Evolutionary conservation across 2,113 vertebrate genomes (phyloP).

Genomic region (Atrichornis clamosus): DNA sequence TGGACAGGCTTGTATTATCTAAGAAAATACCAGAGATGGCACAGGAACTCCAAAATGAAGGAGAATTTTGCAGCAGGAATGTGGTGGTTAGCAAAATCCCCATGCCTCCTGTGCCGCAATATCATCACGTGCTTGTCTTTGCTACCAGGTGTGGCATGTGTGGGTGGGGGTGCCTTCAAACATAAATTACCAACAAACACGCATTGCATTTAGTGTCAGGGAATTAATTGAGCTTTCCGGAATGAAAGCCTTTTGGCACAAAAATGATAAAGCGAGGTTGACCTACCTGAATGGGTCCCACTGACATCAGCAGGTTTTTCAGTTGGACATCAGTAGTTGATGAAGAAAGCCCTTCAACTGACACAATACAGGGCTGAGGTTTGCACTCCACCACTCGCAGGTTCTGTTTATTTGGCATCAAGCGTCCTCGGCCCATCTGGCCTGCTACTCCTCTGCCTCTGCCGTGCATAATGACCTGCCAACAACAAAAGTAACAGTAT

Average conservation of each 20-base stretch:
- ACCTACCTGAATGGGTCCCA: slow-evolving; percentile 94
- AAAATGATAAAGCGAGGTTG: background rate
- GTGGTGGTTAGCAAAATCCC: background rate
- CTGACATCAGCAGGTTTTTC: slow-evolving; percentile 91
- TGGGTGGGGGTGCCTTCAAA: slow-evolving; percentile 8
- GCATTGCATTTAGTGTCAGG: background rate
- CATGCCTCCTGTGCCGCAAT: background rate
- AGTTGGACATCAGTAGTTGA: slow-evolving; percentile 92
- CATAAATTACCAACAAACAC: slow-evolving; percentile 4
- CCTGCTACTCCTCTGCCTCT: slow-evolving; percentile 82
- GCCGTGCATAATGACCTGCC: slow-evolving; percentile 86
- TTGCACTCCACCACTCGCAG: slow-evolving; percentile 81
- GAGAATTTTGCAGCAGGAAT: background rate
- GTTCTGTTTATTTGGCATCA: slow-evolving; percentile 83
- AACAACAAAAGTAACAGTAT: slow-evolving; percentile 53
- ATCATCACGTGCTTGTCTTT: background rate
- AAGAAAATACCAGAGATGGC: background rate
- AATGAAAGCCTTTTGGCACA: slow-evolving; percentile 42
- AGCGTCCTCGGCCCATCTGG: slow-evolving; percentile 81
- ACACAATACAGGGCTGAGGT: slow-evolving; percentile 84
- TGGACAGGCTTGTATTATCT: background rate
- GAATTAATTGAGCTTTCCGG: slow-evolving; percentile 19
- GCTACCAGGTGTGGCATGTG: background rate
- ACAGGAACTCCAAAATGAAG: background rate
- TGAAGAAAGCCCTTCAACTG: slow-evolving; percentile 94